Percentiles rank a stretch among this genome's conserved stretches.
Conservation (phyloP, 2,888 invertebrate species). For the Ganaspis brasiliensis region DNA sequence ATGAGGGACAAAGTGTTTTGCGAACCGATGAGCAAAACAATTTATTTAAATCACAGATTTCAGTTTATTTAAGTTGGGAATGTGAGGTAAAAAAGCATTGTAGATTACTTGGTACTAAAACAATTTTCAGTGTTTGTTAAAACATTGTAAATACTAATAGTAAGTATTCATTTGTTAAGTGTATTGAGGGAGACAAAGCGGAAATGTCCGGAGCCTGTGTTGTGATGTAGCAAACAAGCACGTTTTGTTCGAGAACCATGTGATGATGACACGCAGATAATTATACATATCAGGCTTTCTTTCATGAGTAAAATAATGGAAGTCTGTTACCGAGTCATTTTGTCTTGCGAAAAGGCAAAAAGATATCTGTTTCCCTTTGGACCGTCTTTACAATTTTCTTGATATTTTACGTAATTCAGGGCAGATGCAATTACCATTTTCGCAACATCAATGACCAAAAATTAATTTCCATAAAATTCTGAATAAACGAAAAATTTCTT, state of each 20-base stretch:
- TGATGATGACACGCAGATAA: conserved; percentile 22
- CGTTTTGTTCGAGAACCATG: not conserved
- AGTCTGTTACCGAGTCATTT: conserved; percentile 26
- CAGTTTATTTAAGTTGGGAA: too few relatives aligned
- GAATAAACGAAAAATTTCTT: not conserved
- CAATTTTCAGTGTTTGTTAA: too few relatives aligned
- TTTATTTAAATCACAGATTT: too few relatives aligned
- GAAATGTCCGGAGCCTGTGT: conserved; percentile 5
- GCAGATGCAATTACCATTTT: not conserved
- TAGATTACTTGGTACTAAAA: too few relatives aligned
- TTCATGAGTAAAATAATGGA: conserved; percentile 17
- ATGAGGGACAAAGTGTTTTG: too few relatives aligned
- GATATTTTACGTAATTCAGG: not conserved
- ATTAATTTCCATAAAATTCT: too few relatives aligned
- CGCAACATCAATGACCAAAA: not conserved
- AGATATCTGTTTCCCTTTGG: not conserved
- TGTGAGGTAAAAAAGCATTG: too few relatives aligned
- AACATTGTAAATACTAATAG: not conserved
- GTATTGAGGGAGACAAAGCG: not conserved
- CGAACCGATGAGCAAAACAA: too few relatives aligned
- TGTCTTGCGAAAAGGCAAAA: conserved; percentile 16
- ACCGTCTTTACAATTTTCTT: not conserved
- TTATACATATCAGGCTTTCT: conserved; percentile 7
- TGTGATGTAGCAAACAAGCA: not conserved
- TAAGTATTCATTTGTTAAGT: not conserved